These are phyloP conservation scores for Gasterosteus nipponicus DNA, from an alignment of 2,113 vertebrate genomes.

Conservation along the genomic window DNA sequence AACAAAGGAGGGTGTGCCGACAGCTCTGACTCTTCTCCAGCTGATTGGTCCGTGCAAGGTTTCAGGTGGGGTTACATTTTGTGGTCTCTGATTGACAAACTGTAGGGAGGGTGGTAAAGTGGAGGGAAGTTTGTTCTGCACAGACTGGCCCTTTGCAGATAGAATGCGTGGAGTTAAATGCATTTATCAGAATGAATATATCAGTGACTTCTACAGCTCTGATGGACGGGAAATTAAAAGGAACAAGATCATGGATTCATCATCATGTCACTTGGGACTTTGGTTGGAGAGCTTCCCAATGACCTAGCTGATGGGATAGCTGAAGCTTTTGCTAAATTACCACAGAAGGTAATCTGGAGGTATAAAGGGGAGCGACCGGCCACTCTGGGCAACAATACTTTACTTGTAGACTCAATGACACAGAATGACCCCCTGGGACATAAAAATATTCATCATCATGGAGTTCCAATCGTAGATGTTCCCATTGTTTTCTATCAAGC, in stretches of 20 bases:
- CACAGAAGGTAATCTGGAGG: constrained; percentile 81
- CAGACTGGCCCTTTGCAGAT: constrained; percentile 24
- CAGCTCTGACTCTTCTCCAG: constrained; percentile 57
- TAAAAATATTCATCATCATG: constrained; percentile 70
- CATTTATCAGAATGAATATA: background rate
- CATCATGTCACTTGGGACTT: constrained; percentile 79
- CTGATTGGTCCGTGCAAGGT: constrained; percentile 66
- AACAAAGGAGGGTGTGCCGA: constrained; percentile 76
- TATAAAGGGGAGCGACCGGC: constrained; percentile 63
- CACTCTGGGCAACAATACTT: constrained; percentile 76
- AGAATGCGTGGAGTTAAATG: background rate
- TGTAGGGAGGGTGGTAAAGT: constrained; percentile 76
- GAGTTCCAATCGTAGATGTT: constrained; percentile 76
- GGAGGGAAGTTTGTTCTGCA: constrained; percentile 79
- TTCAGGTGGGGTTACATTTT: constrained; percentile 80
- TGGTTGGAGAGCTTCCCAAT: constrained; percentile 68
- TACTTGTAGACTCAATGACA: constrained; percentile 76
- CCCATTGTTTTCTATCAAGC: constrained; percentile 77
- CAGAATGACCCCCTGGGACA: constrained; percentile 81
- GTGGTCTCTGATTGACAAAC: constrained; percentile 63
- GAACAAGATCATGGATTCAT: constrained; percentile 70
- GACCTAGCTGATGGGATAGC: constrained; percentile 72
- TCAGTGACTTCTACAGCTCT: background rate
- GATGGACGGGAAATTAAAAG: background rate
- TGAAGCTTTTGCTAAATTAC: constrained; percentile 73